Percentiles rank a stretch among this genome's conserved stretches.
Evolutionary conservation across 2,113 vertebrate genomes (phyloP).

Genomic region (Lonchura striata): DNA sequence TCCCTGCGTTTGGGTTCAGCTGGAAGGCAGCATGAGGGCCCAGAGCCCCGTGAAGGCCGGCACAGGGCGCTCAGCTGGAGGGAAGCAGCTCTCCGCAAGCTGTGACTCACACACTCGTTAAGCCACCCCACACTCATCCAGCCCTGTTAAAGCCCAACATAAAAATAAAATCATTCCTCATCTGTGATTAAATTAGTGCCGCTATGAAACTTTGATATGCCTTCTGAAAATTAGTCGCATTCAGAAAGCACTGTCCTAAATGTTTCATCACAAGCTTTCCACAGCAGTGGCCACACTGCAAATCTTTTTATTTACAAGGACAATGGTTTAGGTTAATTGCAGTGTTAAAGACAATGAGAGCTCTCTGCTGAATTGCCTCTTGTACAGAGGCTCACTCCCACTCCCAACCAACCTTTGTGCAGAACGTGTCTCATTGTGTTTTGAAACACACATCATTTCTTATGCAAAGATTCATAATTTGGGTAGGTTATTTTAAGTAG

Average conservation of each 20-base stretch:
- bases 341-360: not conserved
- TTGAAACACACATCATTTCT: not conserved
- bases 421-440: not conserved
- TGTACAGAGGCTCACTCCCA: not conserved
- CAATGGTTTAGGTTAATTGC: not conserved
- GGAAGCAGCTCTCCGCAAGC: not conserved
- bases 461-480: not conserved
- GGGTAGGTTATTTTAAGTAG: conserved; percentile 3
- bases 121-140: not conserved
- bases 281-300: not conserved
- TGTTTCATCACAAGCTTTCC: conserved; percentile 49
- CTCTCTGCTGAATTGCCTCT: not conserved
- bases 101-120: not conserved
- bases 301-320: conserved; percentile 11
- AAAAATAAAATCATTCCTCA: conserved; percentile 34
- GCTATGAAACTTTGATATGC: conserved; percentile 42
- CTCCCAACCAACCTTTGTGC: not conserved
- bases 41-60: not conserved
- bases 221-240: conserved; percentile 15
- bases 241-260: not conserved
- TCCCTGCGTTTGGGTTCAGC: not conserved
- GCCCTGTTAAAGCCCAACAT: not conserved
- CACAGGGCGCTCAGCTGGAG: not conserved
- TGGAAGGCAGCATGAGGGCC: not conserved
- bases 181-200: conserved; percentile 17